phyloP scores from a whole-genome alignment of 2,888 invertebrate genomes.

The Perithous albicinctus region DNA sequence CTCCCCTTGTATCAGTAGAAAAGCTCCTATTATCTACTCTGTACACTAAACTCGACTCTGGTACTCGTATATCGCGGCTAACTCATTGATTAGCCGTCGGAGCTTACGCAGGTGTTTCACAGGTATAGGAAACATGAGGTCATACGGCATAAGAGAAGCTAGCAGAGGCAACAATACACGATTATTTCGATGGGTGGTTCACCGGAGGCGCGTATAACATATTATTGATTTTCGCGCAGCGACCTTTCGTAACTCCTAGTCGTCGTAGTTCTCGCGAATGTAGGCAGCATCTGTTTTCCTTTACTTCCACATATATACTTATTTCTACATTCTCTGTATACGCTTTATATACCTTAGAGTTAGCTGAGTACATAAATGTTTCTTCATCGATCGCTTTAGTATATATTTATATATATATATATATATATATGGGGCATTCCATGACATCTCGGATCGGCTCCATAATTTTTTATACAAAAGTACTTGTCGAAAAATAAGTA shows the following conservation, averaged over 20 bases:
- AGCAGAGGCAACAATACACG: constrained; percentile 7
- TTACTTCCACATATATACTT: background rate
- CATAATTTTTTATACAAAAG: background rate
- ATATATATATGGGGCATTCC: no score
- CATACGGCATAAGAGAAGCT: constrained; percentile 7
- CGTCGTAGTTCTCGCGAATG: constrained; percentile 18
- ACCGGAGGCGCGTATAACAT: constrained; percentile 52
- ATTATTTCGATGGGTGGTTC: constrained; percentile 61
- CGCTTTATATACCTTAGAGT: background rate
- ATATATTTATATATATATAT: no score
- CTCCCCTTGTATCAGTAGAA: background rate
- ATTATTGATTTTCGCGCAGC: constrained; percentile 67
- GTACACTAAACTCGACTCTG: background rate
- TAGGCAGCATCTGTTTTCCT: constrained; percentile 36
- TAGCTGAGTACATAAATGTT: constrained; percentile 13
- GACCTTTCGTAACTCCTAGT: constrained; percentile 61
- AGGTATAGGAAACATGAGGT: constrained; percentile 25
- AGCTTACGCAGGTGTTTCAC: constrained; percentile 39
- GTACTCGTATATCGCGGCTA: constrained; percentile 69
- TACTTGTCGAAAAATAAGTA: no score
- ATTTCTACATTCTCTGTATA: background rate
- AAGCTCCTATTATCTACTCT: background rate
- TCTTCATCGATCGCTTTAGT: constrained; percentile 46
- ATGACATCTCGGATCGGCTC: no score
- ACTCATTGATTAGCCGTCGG: constrained; percentile 18